Base-by-base conservation (phyloP, 2,797 vertebrate genomes). In the Bovichtus diacanthus region DNA sequence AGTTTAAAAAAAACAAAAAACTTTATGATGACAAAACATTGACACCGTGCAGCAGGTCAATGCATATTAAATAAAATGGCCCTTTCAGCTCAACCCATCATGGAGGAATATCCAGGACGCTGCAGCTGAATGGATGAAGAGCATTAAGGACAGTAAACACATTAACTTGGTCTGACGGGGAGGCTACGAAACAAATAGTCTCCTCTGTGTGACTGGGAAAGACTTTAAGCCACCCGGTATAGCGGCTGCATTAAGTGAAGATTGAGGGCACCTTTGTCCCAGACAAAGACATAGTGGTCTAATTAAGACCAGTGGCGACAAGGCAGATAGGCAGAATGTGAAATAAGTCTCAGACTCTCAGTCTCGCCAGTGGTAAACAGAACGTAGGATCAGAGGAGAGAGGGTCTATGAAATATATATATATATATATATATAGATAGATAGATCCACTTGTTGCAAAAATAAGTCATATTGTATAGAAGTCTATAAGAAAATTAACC, bases 251-350 rank as follows among this genome's bases (percentile, higher is more conserved):
- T 59, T 47, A 75, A 69, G 74, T 58, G 76, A 70, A 29, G 63
- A 76, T 60, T 6, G 50, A 72, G 81, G 81, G 80, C 74, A 83
- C 62, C 70, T 87, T 76, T 69, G 73, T 62, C 75, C 67, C 21
- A 56, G 70, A 83, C 83, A 82, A 74, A 87, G 87, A 88, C 68
- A 58, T 43, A 84, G 73, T 36, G 43, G 47, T 78, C 71, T 84
- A 88, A 90, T 91, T 86, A 90, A 81, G 81, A 78, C 25, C 76
- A 69, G 74, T 64, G 64, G 59, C 63, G 85, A 81, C 67, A 55
- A 73, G 62, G 63, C 41, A 69, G 78, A 72, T 60, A 66, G 54
- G n/a, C n/a, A n/a, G 71, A 75, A 74, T 34, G 9, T 43, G 49
- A 71, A 75, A 47, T n/a, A 64, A 49, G 63, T 80, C 53, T 55